Base-by-base conservation (phyloP, 2,113 vertebrate genomes). In the Oceanites oceanicus region DNA sequence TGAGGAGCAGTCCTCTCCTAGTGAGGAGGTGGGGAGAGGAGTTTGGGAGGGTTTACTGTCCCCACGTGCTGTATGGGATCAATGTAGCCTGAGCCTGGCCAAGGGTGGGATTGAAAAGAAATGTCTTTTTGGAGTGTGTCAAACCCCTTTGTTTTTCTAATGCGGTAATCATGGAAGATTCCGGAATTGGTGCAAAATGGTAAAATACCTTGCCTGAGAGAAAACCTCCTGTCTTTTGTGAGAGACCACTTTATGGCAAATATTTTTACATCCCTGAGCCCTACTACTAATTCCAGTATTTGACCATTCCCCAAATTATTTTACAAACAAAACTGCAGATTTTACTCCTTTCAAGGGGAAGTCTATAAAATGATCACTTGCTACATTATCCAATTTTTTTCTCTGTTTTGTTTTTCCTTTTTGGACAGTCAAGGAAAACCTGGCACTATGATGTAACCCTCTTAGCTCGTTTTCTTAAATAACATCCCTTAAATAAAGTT, bases 391-490 rank as follows among this genome's bases (percentile, higher is more conserved):
- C 67, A 77, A 42, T 49, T 30, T 29, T 73, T 13, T 26, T 70
- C 1, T 9, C 9, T 44, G 11, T 6, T 18, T 18, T 16, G 7
- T 34, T 19, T n/a, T 27, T 2, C 4, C 8, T 10, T 52, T 84
- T 81, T 56, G 26, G 53, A 82, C 71, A 62, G 52, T 96, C 96
- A 95, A 81, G 77, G 86, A 74, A 96, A 98, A 97, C 95, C 81
- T 92, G 63, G 73, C 93, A 74, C n/a, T 96, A 62, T 91, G 83
- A 95, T 91, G 56, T 96, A 96, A 86, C 93, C 53, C 83, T 97
- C 93, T 97, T 97, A 96, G 96, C 83, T 98, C 94, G 96, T 96
- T 98, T 98, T 93, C 97, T 98, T 95, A 96, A 97, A 79, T 86
- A 62, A 68, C 91, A 92, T 97, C 96, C 77, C n/a, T n/a, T n/a